Evolutionary conservation across 2,888 invertebrate genomes (phyloP).

Genomic region (Ophioninae sp.): DNA sequence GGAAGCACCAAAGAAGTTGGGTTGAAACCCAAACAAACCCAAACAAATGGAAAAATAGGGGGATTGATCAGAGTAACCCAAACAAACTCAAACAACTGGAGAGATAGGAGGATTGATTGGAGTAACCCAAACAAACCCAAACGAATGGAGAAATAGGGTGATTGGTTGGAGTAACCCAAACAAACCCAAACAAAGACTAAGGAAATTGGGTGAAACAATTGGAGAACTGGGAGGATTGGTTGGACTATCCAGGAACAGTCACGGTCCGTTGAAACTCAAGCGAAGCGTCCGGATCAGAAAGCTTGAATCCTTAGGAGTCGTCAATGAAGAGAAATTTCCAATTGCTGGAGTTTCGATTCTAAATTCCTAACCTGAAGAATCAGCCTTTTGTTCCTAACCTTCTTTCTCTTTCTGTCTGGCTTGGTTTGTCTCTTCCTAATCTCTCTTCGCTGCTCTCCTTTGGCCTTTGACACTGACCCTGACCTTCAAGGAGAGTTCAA

Average conservation of each 20-base stretch:
- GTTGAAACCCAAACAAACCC: too few relatives aligned
- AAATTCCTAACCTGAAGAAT: constrained; percentile 49
- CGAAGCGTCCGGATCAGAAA: constrained; percentile 57
- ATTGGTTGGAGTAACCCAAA: too few relatives aligned
- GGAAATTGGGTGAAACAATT: too few relatives aligned
- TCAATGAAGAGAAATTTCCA: constrained; percentile 36
- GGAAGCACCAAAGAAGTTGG: constrained; percentile 13
- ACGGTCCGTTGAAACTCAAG: constrained; percentile 58
- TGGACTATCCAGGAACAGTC: constrained; percentile 53
- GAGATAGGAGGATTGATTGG: too few relatives aligned
- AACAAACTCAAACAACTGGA: too few relatives aligned
- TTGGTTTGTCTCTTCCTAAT: neutral
- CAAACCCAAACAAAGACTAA: too few relatives aligned
- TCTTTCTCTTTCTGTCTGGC: constrained; percentile 17
- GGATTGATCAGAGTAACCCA: too few relatives aligned
- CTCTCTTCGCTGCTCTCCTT: constrained; percentile 12
- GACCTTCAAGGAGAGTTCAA: constrained; percentile 36
- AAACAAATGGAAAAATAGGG: too few relatives aligned
- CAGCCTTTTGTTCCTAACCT: neutral
- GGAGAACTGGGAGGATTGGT: too few relatives aligned
- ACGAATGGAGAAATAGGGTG: too few relatives aligned
- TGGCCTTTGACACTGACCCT: constrained; percentile 34
- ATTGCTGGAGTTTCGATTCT: constrained; percentile 32
- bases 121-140: too few relatives aligned
- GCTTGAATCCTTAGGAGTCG: constrained; percentile 26